These are phyloP conservation scores for Physella acuta DNA, from an alignment of 1,140 invertebrate genomes.

Conservation along the genomic window DNA sequence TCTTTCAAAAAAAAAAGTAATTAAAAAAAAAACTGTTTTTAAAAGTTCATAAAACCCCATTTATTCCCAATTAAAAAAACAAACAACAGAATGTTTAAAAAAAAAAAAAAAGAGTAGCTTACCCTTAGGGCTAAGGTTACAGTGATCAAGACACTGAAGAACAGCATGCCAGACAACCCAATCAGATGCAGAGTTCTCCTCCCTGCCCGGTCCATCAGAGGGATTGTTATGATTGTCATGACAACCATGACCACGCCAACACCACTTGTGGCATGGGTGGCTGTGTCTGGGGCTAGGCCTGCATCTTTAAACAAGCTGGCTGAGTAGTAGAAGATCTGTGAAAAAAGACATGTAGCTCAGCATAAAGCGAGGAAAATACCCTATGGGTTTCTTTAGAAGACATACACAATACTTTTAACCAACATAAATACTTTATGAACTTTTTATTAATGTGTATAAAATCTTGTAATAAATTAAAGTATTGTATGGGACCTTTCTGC, in stretches of 20 bases:
- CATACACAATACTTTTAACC: too few species aligned
- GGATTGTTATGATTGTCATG: slow-evolving; percentile 57
- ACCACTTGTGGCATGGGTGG: slow-evolving; percentile 81
- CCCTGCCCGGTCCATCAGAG: slow-evolving; percentile 66
- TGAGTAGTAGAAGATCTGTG: slow-evolving; percentile 77
- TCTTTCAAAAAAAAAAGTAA: too few species aligned
- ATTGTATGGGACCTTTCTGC: too few species aligned
- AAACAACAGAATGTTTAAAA: too few species aligned
- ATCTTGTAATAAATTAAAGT: too few species aligned
- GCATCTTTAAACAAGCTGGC: slow-evolving; percentile 77
- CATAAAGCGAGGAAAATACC: too few species aligned
- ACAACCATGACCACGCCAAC: slow-evolving; percentile 64
- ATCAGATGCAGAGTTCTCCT: slow-evolving; percentile 77
- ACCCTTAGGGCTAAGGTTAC: slow-evolving; percentile 78
- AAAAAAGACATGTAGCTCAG: background rate
- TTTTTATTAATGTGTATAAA: too few species aligned
- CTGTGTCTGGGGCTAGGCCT: slow-evolving; percentile 64
- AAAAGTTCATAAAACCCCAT: too few species aligned
- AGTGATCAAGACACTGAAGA: slow-evolving; percentile 95
- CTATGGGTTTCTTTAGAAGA: too few species aligned
- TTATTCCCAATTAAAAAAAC: too few species aligned
- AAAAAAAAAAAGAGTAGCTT: slow-evolving; percentile 48
- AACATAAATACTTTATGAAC: too few species aligned
- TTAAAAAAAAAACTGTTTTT: too few species aligned
- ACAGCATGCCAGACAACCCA: slow-evolving; percentile 75